These are phyloP conservation scores for Trochalopteron elliotii DNA, from an alignment of 2,113 vertebrate species.

Conservation along the genomic window DNA sequence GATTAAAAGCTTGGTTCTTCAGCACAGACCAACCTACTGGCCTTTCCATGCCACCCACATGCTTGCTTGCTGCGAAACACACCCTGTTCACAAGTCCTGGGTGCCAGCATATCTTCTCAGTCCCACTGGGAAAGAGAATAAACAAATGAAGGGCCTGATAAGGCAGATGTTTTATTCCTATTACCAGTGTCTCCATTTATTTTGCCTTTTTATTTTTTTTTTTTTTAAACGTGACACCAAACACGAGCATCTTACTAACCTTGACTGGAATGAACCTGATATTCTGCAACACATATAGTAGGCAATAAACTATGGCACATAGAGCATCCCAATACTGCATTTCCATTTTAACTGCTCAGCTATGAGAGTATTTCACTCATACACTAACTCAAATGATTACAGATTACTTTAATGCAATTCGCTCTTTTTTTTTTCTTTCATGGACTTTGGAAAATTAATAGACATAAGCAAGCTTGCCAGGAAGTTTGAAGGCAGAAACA, in stretches of 20 bases:
- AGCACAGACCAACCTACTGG: background rate
- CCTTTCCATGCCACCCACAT: background rate
- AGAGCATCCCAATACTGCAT: conserved; percentile 8
- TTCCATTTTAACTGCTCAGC: conserved; percentile 60
- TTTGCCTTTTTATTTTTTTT: background rate
- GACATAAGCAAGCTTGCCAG: conserved; percentile 58
- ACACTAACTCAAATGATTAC: conserved; percentile 63
- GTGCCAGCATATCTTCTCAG: background rate
- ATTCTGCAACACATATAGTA: background rate
- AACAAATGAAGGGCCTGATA: background rate
- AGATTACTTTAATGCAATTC: conserved; percentile 71
- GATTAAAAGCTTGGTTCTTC: background rate
- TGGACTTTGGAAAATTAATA: conserved; percentile 66
- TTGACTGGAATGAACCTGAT: conserved; percentile 20
- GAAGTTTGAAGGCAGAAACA: conserved; percentile 64
- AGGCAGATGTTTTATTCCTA: background rate
- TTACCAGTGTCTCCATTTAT: background rate
- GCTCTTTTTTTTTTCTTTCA: conserved; percentile 35
- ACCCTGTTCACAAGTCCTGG: background rate
- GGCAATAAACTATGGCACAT: conserved; percentile 40
- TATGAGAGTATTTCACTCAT: conserved; percentile 57
- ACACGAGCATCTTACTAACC: conserved; percentile 16
- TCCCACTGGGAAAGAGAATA: background rate
- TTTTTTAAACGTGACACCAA: background rate
- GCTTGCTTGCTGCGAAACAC: background rate